A percentile compares a stretch with the other conserved stretches of the same genome.
Evolutionary conservation across 2,113 vertebrate species (phyloP).

Genomic region (Ramphastos sulfuratus): DNA sequence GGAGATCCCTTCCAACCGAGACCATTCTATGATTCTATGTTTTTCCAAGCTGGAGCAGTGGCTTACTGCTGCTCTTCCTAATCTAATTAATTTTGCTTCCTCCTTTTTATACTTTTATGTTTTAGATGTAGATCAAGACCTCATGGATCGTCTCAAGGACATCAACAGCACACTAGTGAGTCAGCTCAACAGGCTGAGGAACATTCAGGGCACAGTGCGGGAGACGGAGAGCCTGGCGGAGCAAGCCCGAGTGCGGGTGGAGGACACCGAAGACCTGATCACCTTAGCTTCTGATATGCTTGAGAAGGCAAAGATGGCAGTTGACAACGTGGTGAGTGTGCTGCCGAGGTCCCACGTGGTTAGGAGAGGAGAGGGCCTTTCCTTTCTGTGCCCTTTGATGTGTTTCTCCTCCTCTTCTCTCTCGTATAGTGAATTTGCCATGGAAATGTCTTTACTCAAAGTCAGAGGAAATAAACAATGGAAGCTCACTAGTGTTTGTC

Average conservation of each 20-base stretch:
- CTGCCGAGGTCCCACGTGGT: background rate
- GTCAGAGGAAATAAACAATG: background rate
- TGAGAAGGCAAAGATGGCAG: constrained; percentile 86
- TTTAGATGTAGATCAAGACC: constrained; percentile 86
- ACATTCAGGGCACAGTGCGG: constrained; percentile 85
- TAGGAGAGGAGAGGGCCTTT: background rate
- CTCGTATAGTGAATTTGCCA: background rate
- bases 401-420: background rate
- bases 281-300: constrained; percentile 86
- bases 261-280: constrained; percentile 84
- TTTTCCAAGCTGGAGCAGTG: background rate
- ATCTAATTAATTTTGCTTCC: background rate
- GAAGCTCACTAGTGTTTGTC: background rate
- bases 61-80: background rate
- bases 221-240: constrained; percentile 84
- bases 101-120: background rate
- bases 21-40: no score
- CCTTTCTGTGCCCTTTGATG: background rate
- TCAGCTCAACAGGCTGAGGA: constrained; percentile 91
- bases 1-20: no score
- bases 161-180: constrained; percentile 88
- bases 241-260: constrained; percentile 81
- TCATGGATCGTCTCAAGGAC: constrained; percentile 87
- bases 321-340: constrained; percentile 87
- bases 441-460: background rate